These are phyloP conservation scores for Trididemnum miniatum DNA, from an alignment of 23 tunicate genomes.

Conservation along the genomic window DNA sequence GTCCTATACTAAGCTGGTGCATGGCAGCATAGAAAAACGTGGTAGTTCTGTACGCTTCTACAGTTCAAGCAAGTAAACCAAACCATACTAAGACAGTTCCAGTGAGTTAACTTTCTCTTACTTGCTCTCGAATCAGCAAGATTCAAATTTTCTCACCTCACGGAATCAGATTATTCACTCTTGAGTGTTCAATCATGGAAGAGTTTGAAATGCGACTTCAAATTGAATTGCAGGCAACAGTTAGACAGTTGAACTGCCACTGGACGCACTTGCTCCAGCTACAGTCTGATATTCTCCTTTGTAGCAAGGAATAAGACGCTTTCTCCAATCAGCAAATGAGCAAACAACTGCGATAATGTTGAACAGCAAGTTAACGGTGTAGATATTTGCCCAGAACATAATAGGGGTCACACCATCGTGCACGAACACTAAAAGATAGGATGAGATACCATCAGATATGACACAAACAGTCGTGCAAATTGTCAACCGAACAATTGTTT, in stretches of 20 bases:
- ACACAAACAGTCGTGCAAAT: slow-evolving; percentile 66
- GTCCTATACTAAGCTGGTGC: too few species aligned
- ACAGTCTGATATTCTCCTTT: background rate
- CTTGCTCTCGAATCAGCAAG: too few species aligned
- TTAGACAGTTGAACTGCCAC: slow-evolving; percentile 17
- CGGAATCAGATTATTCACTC: too few species aligned
- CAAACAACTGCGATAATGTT: slow-evolving; percentile 61
- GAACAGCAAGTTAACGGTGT: slow-evolving; percentile 53
- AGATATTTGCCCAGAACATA: slow-evolving; percentile 57
- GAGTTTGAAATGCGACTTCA: too few species aligned
- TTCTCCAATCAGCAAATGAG: slow-evolving; percentile 80
- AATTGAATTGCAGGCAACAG: too few species aligned
- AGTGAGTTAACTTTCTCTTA: too few species aligned
- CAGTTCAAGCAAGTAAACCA: too few species aligned
- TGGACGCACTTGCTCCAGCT: background rate
- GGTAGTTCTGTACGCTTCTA: too few species aligned
- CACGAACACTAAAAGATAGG: slow-evolving; percentile 50
- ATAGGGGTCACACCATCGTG: slow-evolving; percentile 58
- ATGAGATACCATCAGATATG: slow-evolving; percentile 61
- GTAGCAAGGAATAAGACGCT: slow-evolving; percentile 55
- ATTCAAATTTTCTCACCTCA: too few species aligned
- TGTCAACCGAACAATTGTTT: slow-evolving; percentile 51
- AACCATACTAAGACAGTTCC: too few species aligned
- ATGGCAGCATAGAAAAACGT: too few species aligned
- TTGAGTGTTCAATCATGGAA: too few species aligned